Conservation (phyloP, 2,888 invertebrate species). For the Sarcophaga caerulescens region DNA sequence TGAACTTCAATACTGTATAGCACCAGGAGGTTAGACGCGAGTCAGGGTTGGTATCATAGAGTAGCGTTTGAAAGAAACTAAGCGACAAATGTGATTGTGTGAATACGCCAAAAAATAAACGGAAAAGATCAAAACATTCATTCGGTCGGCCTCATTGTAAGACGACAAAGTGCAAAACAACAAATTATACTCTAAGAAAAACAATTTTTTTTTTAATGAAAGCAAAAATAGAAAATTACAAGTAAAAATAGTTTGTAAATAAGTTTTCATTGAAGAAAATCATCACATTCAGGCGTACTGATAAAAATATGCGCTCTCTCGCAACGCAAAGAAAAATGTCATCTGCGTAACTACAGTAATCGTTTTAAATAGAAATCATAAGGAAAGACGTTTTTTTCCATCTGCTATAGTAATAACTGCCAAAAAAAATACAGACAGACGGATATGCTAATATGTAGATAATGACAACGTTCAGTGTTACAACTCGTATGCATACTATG, state of each 20-base stretch:
- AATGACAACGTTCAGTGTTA: too few species aligned
- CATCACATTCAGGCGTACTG: too few species aligned
- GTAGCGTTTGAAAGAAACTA: slow-evolving; percentile 7
- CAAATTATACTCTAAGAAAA: slow-evolving; percentile 50
- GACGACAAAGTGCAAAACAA: slow-evolving; percentile 64
- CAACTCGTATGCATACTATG: too few species aligned
- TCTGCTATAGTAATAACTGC: too few species aligned
- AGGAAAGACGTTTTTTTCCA: too few species aligned
- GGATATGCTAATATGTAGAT: too few species aligned
- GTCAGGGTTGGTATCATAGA: slow-evolving; percentile 41
- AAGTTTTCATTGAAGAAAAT: slow-evolving; percentile 23
- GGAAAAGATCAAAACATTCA: slow-evolving; percentile 65
- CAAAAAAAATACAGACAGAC: too few species aligned
- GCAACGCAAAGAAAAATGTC: too few species aligned
- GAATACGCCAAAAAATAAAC: slow-evolving; percentile 30
- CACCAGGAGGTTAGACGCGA: slow-evolving; percentile 50
- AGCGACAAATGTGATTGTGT: slow-evolving; percentile 27
- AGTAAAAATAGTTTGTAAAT: slow-evolving; percentile 63
- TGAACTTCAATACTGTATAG: slow-evolving; percentile 42
- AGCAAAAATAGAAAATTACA: slow-evolving; percentile 49
- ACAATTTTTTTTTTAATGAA: not conserved
- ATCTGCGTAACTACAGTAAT: too few species aligned
- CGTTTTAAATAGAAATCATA: too few species aligned
- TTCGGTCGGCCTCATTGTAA: slow-evolving; percentile 51
- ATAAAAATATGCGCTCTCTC: too few species aligned